Evolutionary conservation across 1,140 invertebrate genomes (phyloP).

Genomic region (Plutomurus gul): DNA sequence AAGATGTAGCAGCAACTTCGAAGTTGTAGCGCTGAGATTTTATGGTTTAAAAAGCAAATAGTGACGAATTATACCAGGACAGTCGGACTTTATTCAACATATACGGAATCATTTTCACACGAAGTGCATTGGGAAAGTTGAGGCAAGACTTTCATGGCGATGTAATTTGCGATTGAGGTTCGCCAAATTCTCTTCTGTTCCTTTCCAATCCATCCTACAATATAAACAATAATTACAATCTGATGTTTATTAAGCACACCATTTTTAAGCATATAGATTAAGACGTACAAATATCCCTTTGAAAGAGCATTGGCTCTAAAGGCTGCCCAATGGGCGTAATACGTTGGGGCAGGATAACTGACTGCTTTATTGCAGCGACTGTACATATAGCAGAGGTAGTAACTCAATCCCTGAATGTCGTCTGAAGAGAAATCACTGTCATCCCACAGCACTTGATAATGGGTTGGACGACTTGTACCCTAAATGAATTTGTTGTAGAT

Average conservation of each 20-base stretch:
- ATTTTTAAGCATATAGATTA: too few relatives aligned
- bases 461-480: conserved; percentile 61
- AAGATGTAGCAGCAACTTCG: too few relatives aligned
- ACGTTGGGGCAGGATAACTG: conserved; percentile 62
- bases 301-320: conserved; percentile 54
- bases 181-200: background rate
- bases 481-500: too few relatives aligned
- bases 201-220: background rate
- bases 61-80: too few relatives aligned
- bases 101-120: background rate
- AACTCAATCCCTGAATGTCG: conserved; percentile 61
- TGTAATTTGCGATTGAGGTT: background rate
- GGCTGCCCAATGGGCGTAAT: conserved; percentile 64
- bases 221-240: background rate
- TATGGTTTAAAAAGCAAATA: too few relatives aligned
- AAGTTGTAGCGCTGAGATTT: too few relatives aligned
- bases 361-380: conserved; percentile 62
- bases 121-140: background rate
- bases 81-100: too few relatives aligned
- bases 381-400: conserved; percentile 62
- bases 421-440: conserved; percentile 60
- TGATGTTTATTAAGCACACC: too few relatives aligned
- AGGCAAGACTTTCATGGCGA: background rate
- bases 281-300: background rate
- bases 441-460: conserved; percentile 62